Evolutionary conservation across 1,140 invertebrate genomes (phyloP).

Genomic region (Hyphantria cunea): DNA sequence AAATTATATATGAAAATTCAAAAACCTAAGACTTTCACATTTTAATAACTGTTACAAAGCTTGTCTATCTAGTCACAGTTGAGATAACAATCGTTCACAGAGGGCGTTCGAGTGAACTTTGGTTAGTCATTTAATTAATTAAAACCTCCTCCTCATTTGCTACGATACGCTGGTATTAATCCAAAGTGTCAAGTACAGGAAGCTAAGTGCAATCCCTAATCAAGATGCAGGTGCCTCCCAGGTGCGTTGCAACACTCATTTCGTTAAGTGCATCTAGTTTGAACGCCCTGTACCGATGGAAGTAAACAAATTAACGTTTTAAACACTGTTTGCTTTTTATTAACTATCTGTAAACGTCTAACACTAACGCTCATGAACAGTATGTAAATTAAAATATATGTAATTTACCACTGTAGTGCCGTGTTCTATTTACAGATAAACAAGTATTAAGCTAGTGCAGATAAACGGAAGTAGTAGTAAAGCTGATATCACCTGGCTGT

Average conservation of each 20-base stretch:
- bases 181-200: slow-evolving; percentile 44
- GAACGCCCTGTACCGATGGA: slow-evolving; percentile 21
- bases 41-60: slow-evolving; percentile 17
- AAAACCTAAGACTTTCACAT: slow-evolving; percentile 4
- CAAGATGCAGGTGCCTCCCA: slow-evolving; percentile 69
- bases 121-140: slow-evolving; percentile 61
- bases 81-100: slow-evolving; percentile 23
- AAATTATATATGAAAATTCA: neutral
- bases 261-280: slow-evolving; percentile 39
- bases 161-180: slow-evolving; percentile 57
- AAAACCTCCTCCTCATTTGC: slow-evolving; percentile 59
- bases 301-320: slow-evolving; percentile 26
- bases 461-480: neutral
- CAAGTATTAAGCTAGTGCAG: slow-evolving; percentile 1
- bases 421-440: neutral
- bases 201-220: slow-evolving; percentile 65
- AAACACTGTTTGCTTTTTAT: slow-evolving; percentile 16
- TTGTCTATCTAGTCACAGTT: slow-evolving; percentile 24
- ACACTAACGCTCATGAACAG: neutral
- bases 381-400: neutral
- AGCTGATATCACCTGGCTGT: neutral
- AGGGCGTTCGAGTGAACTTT: slow-evolving; percentile 26
- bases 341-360: slow-evolving; percentile 18
- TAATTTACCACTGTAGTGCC: neutral
- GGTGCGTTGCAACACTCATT: slow-evolving; percentile 38